phyloP scores from a whole-genome alignment of 2,797 vertebrate genomes.

The Sternotherus odoratus region DNA sequence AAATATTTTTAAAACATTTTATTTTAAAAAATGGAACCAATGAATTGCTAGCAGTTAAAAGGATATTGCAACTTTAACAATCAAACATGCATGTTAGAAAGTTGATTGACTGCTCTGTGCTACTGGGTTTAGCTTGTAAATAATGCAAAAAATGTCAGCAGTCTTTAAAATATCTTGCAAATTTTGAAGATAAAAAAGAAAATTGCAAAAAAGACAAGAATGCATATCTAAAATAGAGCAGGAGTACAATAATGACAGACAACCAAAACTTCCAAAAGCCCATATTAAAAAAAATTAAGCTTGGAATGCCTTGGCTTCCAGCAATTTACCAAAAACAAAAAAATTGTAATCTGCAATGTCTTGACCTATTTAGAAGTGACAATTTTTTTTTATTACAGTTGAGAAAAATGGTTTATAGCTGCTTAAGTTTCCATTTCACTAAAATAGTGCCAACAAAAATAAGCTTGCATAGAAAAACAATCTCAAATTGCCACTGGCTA shows the following conservation, averaged over 20 bases:
- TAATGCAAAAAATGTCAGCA: slow-evolving; percentile 77
- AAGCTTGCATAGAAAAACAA: slow-evolving; percentile 86
- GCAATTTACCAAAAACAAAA: slow-evolving; percentile 53
- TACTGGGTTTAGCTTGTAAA: slow-evolving; percentile 77
- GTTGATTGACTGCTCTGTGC: slow-evolving; percentile 77
- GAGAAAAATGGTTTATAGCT: slow-evolving; percentile 75
- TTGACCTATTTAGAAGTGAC: slow-evolving; percentile 80
- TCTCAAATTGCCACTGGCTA: slow-evolving; percentile 83
- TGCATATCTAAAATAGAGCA: slow-evolving; percentile 75
- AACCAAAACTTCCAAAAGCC: slow-evolving; percentile 77
- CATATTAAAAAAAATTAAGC: slow-evolving; percentile 70
- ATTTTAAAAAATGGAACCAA: slow-evolving; percentile 61
- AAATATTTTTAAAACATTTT: slow-evolving; percentile 20
- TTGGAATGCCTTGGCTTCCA: slow-evolving; percentile 75
- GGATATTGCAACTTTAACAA: slow-evolving; percentile 77
- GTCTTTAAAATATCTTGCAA: slow-evolving; percentile 73
- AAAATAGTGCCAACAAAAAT: slow-evolving; percentile 89
- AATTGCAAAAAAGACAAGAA: slow-evolving; percentile 63
- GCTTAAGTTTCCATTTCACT: slow-evolving; percentile 83
- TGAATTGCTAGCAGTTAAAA: slow-evolving; percentile 69
- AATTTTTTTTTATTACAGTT: slow-evolving; percentile 80
- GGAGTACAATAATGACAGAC: slow-evolving; percentile 67
- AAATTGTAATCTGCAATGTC: slow-evolving; percentile 72
- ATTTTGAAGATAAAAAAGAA: slow-evolving; percentile 24
- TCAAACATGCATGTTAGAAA: slow-evolving; percentile 74